These are phyloP conservation scores for Hoplias malabaricus DNA, from an alignment of 2,113 vertebrate species.

Conservation along the genomic window DNA sequence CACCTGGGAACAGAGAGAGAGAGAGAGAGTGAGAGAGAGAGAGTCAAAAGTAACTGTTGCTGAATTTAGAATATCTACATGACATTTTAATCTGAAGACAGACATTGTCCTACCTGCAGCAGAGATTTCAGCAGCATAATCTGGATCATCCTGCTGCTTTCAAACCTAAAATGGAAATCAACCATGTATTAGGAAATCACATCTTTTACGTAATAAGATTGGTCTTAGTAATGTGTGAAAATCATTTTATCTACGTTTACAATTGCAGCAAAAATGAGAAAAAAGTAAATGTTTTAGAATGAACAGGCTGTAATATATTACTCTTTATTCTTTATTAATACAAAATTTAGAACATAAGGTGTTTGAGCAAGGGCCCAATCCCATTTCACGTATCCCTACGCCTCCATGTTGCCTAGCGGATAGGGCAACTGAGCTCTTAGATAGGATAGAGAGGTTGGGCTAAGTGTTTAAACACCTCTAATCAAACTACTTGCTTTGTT, in stretches of 20 bases:
- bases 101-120: conserved; percentile 78
- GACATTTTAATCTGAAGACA: background rate
- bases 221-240: background rate
- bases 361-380: no score
- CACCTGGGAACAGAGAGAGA: conserved; percentile 70
- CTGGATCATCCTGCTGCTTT: conserved; percentile 87
- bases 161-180: conserved; percentile 72
- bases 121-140: conserved; percentile 91
- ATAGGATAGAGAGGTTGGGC: no score
- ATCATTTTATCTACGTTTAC: no score
- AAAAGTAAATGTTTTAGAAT: background rate
- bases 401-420: no score
- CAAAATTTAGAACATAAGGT: no score
- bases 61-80: background rate
- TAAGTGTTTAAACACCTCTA: no score
- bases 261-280: background rate
- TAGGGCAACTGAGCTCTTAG: no score
- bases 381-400: no score
- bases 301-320: no score
- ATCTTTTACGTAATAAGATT: background rate
- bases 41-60: background rate
- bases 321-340: no score
- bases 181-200: background rate
- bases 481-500: no score
- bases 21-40: background rate